A percentile compares a stretch with the other conserved stretches of the same genome.
Conservation (phyloP, 2,113 vertebrate genomes). For the Neogobius melanostomus region DNA sequence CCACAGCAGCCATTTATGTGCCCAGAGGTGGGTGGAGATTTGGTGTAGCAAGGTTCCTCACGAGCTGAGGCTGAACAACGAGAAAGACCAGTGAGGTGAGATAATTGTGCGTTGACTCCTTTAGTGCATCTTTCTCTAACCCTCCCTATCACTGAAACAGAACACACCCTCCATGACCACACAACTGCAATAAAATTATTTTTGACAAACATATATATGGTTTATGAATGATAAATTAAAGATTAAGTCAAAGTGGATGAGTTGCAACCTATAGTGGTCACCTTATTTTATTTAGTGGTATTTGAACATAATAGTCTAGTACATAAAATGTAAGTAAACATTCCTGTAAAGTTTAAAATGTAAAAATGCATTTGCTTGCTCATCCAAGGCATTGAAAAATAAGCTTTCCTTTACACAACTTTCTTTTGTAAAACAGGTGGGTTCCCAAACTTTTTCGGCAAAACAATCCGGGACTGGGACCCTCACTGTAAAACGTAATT, state of each 20-base stretch:
- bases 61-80: conserved; percentile 62
- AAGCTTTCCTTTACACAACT: no score
- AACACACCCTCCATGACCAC: conserved; percentile 32
- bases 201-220: conserved; percentile 7
- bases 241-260: not conserved
- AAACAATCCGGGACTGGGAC: no score
- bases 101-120: conserved; percentile 53
- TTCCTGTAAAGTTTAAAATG: no score
- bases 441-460: no score
- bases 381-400: no score
- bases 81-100: conserved; percentile 77
- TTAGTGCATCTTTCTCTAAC: conserved; percentile 25
- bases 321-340: no score
- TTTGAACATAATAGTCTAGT: no score
- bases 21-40: conserved; percentile 26
- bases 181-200: conserved; percentile 38
- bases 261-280: no score
- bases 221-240: conserved; percentile 16
- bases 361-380: no score
- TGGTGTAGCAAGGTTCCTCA: conserved; percentile 47
- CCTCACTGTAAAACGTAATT: no score
- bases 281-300: no score
- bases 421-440: no score
- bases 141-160: conserved; percentile 9
- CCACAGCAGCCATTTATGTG: conserved; percentile 28